Conservation (phyloP, 2,797 vertebrate genomes). For the Acrossocheilus fasciatus region DNA sequence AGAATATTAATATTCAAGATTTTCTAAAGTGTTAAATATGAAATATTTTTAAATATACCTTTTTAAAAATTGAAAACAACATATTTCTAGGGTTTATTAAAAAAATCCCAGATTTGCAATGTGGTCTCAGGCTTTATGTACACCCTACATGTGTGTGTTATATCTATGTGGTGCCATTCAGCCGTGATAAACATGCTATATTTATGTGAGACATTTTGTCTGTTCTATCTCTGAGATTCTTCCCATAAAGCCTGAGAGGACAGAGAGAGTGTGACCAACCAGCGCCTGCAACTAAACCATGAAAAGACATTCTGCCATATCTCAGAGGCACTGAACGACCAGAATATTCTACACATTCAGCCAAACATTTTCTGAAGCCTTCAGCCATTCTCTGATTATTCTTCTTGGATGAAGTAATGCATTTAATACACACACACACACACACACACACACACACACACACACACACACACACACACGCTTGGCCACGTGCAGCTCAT, state of each 20-base stretch:
- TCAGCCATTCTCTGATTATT: neutral
- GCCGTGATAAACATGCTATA: neutral
- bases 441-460: conserved; percentile 13
- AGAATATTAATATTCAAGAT: neutral
- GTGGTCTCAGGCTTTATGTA: neutral
- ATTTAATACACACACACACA: conserved; percentile 28
- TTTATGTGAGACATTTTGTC: conserved; percentile 27
- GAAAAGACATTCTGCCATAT: neutral
- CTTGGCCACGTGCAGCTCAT: conserved; percentile 26
- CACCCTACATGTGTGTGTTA: neutral
- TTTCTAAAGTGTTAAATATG: neutral
- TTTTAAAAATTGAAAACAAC: neutral
- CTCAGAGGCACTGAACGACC: neutral
- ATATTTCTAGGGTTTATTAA: neutral
- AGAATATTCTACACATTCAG: neutral
- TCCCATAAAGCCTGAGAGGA: conserved; percentile 6
- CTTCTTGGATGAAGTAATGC: conserved; percentile 20
- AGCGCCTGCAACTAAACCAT: neutral
- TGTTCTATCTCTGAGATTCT: conserved; percentile 19
- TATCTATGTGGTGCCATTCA: conserved; percentile 7
- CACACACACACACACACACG: conserved; percentile 5
- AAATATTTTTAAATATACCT: neutral
- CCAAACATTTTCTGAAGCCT: neutral
- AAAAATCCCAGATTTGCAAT: neutral
- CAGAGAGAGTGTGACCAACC: conserved; percentile 12